Conservation (phyloP, 2,888 invertebrate genomes). For the Antheraea yamamai region DNA sequence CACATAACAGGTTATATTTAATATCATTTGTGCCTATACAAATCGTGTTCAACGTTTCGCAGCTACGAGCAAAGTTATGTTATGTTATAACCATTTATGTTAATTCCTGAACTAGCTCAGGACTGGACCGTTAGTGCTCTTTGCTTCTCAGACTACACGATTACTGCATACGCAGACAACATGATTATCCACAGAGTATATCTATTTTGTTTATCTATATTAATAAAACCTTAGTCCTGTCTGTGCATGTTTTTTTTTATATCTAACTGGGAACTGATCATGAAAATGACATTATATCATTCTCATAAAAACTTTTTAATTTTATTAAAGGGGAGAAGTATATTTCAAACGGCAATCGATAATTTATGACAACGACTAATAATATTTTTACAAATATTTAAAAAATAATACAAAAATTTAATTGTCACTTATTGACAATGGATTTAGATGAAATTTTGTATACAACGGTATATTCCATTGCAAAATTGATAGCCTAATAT, state of each 20-base stretch:
- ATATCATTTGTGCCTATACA: not conserved
- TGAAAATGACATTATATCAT: not conserved
- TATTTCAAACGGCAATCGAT: not conserved
- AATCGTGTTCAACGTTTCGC: conserved; percentile 15
- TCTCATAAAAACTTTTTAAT: not conserved
- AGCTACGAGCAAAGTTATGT: conserved; percentile 37
- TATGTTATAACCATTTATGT: conserved; percentile 43
- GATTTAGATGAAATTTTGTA: too few relatives aligned
- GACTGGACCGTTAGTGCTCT: conserved; percentile 21
- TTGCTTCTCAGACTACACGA: conserved; percentile 17
- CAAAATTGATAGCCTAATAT: too few relatives aligned
- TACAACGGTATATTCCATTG: too few relatives aligned
- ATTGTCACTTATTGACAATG: too few relatives aligned
- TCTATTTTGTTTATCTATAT: not conserved
- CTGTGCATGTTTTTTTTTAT: not conserved
- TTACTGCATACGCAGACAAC: not conserved
- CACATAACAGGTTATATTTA: not conserved
- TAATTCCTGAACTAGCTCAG: conserved; percentile 41
- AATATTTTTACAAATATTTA: not conserved
- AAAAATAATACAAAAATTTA: too few relatives aligned
- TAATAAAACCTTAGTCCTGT: not conserved
- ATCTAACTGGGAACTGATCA: conserved; percentile 4
- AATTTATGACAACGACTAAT: not conserved
- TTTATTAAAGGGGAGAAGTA: too few relatives aligned
- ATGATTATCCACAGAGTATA: conserved; percentile 12